Evolutionary conservation across 2,113 vertebrate species (phyloP), one percentile per base, ranked within the genome.

Genomic region (Paradoxurus hermaphroditus): DNA sequence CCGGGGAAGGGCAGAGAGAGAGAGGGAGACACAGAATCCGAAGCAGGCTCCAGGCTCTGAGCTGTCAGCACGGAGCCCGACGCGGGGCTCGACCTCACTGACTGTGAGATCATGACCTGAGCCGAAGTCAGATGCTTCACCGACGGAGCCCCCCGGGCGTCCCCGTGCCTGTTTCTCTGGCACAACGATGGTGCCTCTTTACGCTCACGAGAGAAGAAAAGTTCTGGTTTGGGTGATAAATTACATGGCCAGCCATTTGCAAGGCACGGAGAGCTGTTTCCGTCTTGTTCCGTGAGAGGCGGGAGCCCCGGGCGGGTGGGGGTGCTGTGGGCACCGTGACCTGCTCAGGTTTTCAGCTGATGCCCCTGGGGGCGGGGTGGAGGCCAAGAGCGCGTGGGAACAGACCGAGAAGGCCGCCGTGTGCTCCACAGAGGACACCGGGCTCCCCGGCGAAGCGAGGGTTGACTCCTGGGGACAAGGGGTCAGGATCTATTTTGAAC

Each of bases 291-390:
- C 31, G 31, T 3, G 27, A 59, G 51, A 49, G 46, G 34, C 16
- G 23, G 49, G 19, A 78, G 23, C 7, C 46, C 59, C 59, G 49
- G 14, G 16, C 41, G 3, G 41, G 7, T 1, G 25, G 3, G 67
- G 5, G 27, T 56, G 34, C n/a, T 1, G 13, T 29, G 49, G 15
- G 31, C 3, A 2, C 29, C n/a, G 0, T 8, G 44, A 31, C 13
- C 25, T 51, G 73, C 49, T 75, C 27, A 27, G 67, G 25, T 16
- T 81, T 8, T 79, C 4, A 11, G 19, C 72, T 39, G 21, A 36
- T 0, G 2, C 46, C 5, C 0, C 49, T n/a, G 62, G 27, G 11
- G 1, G 23, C 0, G 1, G 67, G 53, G 36, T 19, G 21, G 44
- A 59, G 18, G 79, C 53, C 65, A 73, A 49, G 56, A 9, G 15